Evolutionary conservation across 2,113 vertebrate species (phyloP), one percentile per base, ranked within the genome.

Genomic region (Kryptolebias marmoratus): DNA sequence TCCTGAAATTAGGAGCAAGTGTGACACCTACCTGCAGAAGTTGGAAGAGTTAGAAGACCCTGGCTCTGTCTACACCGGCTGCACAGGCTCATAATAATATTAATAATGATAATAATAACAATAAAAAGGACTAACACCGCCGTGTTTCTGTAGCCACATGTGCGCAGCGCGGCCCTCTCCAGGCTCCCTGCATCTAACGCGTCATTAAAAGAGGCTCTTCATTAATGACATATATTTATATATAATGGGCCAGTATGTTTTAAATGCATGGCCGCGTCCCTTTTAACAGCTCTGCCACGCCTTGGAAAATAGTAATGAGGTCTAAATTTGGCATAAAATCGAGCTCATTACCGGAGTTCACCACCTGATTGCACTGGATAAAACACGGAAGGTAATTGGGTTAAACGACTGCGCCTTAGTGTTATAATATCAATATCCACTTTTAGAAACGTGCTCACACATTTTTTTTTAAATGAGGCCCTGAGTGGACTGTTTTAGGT

Each of bases 291-390:
- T 90, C 90, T 86, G 90, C 93, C 82, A 94, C 93, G 93, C 93
- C 94, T 94, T 93, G 81, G 94, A 95, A 90, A 89, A 95, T 93
- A 93, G 95, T 94, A 95, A 95, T 94, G 95, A 96, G 94, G 90
- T 93, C 94, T 95, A 97, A 97, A 98, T 96, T 96, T 96, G 95
- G 96, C 96, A 97, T 97, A 98, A 98, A 98, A 98, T 98, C 96
- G 95, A 97, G 96, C 95, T 98, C 95, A 98, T 97, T 98, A 98
- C 95, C 88, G 91, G 93, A 95, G 95, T 96, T 97, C 96, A 95
- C 90, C 94, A 95, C 94, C 95, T 95, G 96, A 97, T 96, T 95
- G 95, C 95, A 96, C 95, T 94, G 96, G 96, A 94, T 96, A 96
- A 95, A 96, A 96, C 93, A 94, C 94, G 95, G 92, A 93, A 95